These are phyloP conservation scores for human (Homo sapiens) DNA, from an alignment of 2,113 vertebrate species.

Conservation along the genomic window GRCh38 chr2:126038001-126038500, in stretches of 20 bases:
- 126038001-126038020: neutral
- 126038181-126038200: neutral
- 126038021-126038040: neutral
- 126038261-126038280: neutral
- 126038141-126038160: neutral
- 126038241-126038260: neutral
- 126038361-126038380: rapidly evolving
- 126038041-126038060: neutral
- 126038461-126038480: neutral
- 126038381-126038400: neutral
- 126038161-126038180: neutral
- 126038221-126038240: neutral
- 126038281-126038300: neutral
- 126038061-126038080: neutral
- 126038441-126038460: neutral
- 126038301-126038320: neutral
- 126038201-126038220: neutral
- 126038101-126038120: neutral
- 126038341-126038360: neutral
- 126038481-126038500: neutral
- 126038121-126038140: neutral
- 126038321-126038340: neutral
- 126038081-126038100: neutral
- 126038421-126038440: rapidly evolving
- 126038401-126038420: neutral